Evolutionary conservation across 2,113 vertebrate genomes (phyloP).

Genomic region (Micronycteris hirsuta): DNA sequence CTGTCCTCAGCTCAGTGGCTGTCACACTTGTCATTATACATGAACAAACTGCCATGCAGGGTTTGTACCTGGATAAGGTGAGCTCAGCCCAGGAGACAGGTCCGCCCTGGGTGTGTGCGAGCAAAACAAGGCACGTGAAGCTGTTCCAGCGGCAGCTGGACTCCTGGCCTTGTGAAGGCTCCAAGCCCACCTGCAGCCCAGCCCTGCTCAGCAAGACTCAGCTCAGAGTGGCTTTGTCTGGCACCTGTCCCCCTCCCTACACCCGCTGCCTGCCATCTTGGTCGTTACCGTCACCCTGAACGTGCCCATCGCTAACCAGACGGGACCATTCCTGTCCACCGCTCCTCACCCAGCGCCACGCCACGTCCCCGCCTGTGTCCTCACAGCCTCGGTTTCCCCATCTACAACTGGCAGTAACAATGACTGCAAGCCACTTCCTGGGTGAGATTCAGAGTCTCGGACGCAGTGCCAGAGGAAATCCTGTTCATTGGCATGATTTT

Average conservation of each 20-base stretch:
- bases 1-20: background rate
- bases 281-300: background rate
- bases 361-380: background rate
- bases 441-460: too few species aligned
- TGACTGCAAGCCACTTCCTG: background rate
- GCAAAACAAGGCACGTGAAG: background rate
- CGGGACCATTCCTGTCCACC: accelerated
- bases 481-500: background rate
- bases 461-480: background rate
- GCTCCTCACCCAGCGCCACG: accelerated
- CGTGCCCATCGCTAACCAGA: background rate
- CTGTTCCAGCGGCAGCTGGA: background rate
- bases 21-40: background rate
- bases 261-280: background rate
- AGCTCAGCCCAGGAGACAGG: background rate
- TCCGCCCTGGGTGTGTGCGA: too few species aligned
- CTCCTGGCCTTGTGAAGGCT: too few species aligned
- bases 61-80: background rate
- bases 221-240: too few species aligned
- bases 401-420: background rate
- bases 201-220: background rate
- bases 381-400: background rate
- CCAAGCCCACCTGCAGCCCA: background rate
- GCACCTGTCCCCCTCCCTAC: background rate
- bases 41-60: background rate